These are phyloP conservation scores for Anastatus disparis DNA, from an alignment of 1,140 invertebrate genomes.

Conservation along the genomic window DNA sequence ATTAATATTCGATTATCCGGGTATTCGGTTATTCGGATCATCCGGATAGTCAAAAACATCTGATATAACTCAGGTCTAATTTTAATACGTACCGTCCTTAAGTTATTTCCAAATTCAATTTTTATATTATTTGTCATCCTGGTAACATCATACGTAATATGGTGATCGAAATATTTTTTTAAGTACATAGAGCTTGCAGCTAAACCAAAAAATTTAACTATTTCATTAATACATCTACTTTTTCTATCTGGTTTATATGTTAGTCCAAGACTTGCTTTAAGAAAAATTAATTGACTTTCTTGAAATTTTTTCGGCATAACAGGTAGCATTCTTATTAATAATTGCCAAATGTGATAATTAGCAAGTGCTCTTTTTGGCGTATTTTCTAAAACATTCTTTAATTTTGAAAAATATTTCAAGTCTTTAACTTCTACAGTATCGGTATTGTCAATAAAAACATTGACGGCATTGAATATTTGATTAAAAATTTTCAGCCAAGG, in stretches of 20 bases:
- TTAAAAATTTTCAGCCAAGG: constrained; percentile 9
- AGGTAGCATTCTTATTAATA: not conserved
- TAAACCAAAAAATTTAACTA: constrained; percentile 4
- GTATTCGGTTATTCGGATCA: too few species aligned
- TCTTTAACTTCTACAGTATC: not conserved
- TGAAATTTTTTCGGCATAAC: not conserved
- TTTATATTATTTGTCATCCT: constrained; percentile 74
- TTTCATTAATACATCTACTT: constrained; percentile 18
- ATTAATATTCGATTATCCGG: too few species aligned
- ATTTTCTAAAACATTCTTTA: not conserved
- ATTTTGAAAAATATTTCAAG: not conserved
- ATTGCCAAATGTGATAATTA: not conserved
- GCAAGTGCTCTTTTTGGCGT: constrained; percentile 20
- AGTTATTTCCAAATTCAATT: constrained; percentile 65
- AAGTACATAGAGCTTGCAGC: constrained; percentile 5
- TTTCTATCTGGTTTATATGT: too few species aligned
- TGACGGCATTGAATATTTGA: not conserved
- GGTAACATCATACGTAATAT: not conserved
- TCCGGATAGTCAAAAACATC: not conserved
- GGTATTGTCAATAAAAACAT: not conserved
- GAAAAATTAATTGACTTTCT: too few species aligned
- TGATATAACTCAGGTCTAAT: not conserved
- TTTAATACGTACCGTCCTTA: constrained; percentile 42
- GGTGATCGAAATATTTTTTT: constrained; percentile 1
- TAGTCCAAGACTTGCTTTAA: too few species aligned